A percentile compares a stretch with the other conserved stretches of the same genome.
These are phyloP conservation scores for Crambe crambe DNA, from an alignment of 37 sponge, comb jelly and placozoan genomes.

Conservation along the genomic window DNA sequence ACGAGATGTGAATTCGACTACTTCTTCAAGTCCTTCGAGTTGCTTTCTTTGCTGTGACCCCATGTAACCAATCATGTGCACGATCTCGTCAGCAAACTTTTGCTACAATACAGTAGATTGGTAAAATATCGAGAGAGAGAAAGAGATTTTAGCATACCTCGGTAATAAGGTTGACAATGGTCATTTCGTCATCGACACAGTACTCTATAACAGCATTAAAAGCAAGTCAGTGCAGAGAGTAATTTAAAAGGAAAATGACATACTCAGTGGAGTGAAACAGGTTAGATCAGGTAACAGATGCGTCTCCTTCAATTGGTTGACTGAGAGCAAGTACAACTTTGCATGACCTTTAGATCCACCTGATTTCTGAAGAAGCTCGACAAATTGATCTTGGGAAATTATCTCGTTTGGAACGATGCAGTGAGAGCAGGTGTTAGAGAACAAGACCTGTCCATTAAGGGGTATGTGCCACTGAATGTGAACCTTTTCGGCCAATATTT, in stretches of 20 bases:
- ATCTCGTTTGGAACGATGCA: conserved; percentile 22
- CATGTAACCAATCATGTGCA: conserved; percentile 25
- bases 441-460: conserved; percentile 17
- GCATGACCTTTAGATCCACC: conserved; percentile 54
- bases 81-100: conserved; percentile 61
- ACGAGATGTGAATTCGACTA: conserved; percentile 14
- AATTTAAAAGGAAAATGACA: conserved; percentile 11
- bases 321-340: conserved; percentile 41
- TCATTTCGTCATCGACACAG: neutral
- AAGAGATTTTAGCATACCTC: neutral
- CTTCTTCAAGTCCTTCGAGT: conserved; percentile 40
- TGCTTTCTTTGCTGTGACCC: conserved; percentile 45
- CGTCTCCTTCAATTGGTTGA: conserved; percentile 7
- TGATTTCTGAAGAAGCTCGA: conserved; percentile 12
- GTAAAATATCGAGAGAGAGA: neutral
- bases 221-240: neutral
- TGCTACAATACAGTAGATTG: conserved; percentile 11
- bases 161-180: neutral
- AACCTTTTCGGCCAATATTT: conserved; percentile 12
- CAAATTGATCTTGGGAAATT: conserved; percentile 26
- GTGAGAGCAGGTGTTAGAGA: conserved; percentile 17
- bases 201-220: neutral
- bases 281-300: conserved; percentile 12
- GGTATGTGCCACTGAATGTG: conserved; percentile 3
- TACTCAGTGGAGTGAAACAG: conserved; percentile 39